These are phyloP conservation scores for Oryzias curvinotus DNA, from an alignment of 2,113 vertebrate genomes.

Conservation along the genomic window DNA sequence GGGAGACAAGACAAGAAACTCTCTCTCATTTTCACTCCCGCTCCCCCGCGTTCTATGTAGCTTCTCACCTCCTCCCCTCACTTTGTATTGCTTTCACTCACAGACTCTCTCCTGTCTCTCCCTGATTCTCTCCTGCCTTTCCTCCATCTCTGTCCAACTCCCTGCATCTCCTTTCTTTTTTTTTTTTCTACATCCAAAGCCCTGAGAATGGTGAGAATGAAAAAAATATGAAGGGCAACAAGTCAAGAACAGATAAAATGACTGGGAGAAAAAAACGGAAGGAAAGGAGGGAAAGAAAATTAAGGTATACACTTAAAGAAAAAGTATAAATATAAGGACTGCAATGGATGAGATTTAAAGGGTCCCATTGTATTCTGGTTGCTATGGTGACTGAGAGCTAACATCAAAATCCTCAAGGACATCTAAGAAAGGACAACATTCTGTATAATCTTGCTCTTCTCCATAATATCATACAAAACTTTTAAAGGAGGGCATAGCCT, in stretches of 20 bases:
- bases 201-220: slow-evolving; percentile 64
- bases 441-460: slow-evolving; percentile 48
- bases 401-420: slow-evolving; percentile 72
- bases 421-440: slow-evolving; percentile 63
- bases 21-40: slow-evolving; percentile 71
- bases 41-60: slow-evolving; percentile 43
- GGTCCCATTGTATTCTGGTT: slow-evolving; percentile 73
- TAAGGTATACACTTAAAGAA: background rate
- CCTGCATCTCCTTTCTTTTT: slow-evolving; percentile 24
- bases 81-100: slow-evolving; percentile 70
- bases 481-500: slow-evolving; percentile 4
- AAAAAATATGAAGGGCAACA: slow-evolving; percentile 41
- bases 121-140: slow-evolving; percentile 42
- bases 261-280: background rate
- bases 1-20: slow-evolving; percentile 69
- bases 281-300: slow-evolving; percentile 8
- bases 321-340: slow-evolving; percentile 9
- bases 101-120: slow-evolving; percentile 57
- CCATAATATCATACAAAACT: slow-evolving; percentile 52
- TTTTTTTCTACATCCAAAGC: slow-evolving; percentile 24
- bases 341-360: slow-evolving; percentile 60
- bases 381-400: slow-evolving; percentile 72
- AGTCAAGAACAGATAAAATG: slow-evolving; percentile 21
- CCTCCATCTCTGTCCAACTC: slow-evolving; percentile 55
- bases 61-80: slow-evolving; percentile 54